Conservation (phyloP, 1,140 invertebrate species). For the Aleiodes sp. region DNA sequence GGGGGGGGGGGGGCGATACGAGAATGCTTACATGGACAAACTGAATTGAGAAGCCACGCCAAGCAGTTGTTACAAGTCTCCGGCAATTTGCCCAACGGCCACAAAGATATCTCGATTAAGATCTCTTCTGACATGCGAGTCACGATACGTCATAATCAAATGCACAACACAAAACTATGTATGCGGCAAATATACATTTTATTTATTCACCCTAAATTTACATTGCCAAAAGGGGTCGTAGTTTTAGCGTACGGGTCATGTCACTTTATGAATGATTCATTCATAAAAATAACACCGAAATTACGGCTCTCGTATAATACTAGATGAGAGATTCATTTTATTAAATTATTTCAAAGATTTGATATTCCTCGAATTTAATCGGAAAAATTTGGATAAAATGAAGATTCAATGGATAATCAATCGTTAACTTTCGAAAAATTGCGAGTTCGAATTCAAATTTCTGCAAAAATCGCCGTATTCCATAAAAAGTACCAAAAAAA, state of each 20-base stretch:
- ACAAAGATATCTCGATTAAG: conserved; percentile 23
- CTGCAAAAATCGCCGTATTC: too few relatives aligned
- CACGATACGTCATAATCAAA: conserved; percentile 36
- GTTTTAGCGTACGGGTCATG: not conserved
- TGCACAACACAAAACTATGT: not conserved
- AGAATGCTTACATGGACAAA: not conserved
- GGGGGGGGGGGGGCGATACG: too few relatives aligned
- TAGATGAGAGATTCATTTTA: too few relatives aligned
- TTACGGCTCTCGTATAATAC: not conserved
- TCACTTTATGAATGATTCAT: conserved; percentile 27
- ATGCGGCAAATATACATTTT: not conserved
- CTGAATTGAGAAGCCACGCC: conserved; percentile 27
- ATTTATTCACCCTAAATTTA: conserved; percentile 21
- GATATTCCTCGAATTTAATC: too few relatives aligned
- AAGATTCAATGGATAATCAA: too few relatives aligned
- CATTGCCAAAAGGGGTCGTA: not conserved
- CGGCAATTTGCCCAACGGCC: conserved; percentile 26
- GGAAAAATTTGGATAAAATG: too few relatives aligned
- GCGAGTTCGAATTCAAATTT: too few relatives aligned
- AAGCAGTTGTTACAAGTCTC: conserved; percentile 15
- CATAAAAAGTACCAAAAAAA: too few relatives aligned
- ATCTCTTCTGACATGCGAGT: conserved; percentile 29
- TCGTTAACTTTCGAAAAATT: too few relatives aligned
- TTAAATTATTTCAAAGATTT: too few relatives aligned
- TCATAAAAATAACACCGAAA: conserved; percentile 10